A percentile compares a stretch with the other conserved stretches of the same genome.
Evolutionary conservation across 2,113 vertebrate genomes (phyloP).

Genomic region (Cebidichthys violaceus): DNA sequence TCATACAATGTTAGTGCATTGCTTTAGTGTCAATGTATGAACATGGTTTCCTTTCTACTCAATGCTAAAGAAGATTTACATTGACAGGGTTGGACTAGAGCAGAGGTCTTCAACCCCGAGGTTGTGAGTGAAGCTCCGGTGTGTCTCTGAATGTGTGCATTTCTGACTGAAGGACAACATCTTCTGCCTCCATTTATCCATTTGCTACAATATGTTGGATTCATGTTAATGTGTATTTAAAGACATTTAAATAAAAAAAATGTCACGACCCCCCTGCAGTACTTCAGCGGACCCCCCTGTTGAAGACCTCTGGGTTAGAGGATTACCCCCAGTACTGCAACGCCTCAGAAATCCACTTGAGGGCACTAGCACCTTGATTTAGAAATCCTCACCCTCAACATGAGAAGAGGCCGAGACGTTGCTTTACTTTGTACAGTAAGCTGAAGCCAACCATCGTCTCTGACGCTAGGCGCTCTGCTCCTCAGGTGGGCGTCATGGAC

Average conservation of each 20-base stretch:
- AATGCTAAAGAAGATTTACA: neutral
- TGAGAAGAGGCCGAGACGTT: neutral
- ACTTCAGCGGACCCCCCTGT: too few relatives aligned
- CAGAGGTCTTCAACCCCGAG: too few relatives aligned
- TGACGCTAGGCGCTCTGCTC: neutral
- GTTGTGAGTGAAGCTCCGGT: too few relatives aligned
- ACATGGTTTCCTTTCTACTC: neutral
- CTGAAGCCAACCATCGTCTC: conserved; percentile 18
- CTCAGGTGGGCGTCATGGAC: neutral
- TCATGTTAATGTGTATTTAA: too few relatives aligned
- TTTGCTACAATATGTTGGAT: too few relatives aligned
- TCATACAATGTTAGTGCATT: neutral
- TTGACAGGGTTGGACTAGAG: neutral
- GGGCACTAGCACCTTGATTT: conserved; percentile 56
- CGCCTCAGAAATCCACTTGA: conserved; percentile 63
- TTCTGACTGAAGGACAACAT: too few relatives aligned
- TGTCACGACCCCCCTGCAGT: too few relatives aligned
- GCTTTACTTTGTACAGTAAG: neutral
- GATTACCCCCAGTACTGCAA: conserved; percentile 16
- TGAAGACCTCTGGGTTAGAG: neutral
- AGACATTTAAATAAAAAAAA: too few relatives aligned
- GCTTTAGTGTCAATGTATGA: neutral
- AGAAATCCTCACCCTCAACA: neutral
- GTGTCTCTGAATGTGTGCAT: too few relatives aligned
- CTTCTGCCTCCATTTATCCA: too few relatives aligned